Conservation (phyloP, 2,797 vertebrate genomes). For the Acrocephalus scirpaceus region DNA sequence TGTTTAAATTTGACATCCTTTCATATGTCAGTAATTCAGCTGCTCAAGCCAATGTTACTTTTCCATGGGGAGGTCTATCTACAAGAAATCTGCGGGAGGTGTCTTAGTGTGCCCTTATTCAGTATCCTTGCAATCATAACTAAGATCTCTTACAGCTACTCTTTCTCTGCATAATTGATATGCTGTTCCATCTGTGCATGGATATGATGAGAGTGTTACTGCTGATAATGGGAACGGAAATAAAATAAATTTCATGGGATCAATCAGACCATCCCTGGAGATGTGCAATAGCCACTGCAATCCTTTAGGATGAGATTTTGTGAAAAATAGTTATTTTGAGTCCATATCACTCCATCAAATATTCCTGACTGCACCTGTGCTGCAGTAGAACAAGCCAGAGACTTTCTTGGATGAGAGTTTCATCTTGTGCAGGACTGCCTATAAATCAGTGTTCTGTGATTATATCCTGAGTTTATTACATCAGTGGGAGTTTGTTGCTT, state of each 20-base stretch:
- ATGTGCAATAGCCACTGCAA: not conserved
- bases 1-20: not conserved
- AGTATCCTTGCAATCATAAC: not conserved
- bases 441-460: not conserved
- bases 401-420: not conserved
- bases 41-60: not conserved
- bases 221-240: not conserved
- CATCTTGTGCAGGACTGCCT: not conserved
- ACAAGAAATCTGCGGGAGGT: not conserved
- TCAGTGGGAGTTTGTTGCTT: not conserved
- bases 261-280: not conserved
- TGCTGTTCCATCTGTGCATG: not conserved
- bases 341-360: not conserved
- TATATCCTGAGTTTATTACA: not conserved
- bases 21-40: not conserved
- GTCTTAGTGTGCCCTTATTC: not conserved
- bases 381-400: not conserved
- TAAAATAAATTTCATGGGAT: not conserved
- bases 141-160: not conserved
- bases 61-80: not conserved
- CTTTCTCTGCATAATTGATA: not conserved
- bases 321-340: not conserved
- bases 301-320: not conserved
- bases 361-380: not conserved
- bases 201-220: not conserved